Evolutionary conservation across 2,113 vertebrate species (phyloP).

Genomic region (Axis porcinus): DNA sequence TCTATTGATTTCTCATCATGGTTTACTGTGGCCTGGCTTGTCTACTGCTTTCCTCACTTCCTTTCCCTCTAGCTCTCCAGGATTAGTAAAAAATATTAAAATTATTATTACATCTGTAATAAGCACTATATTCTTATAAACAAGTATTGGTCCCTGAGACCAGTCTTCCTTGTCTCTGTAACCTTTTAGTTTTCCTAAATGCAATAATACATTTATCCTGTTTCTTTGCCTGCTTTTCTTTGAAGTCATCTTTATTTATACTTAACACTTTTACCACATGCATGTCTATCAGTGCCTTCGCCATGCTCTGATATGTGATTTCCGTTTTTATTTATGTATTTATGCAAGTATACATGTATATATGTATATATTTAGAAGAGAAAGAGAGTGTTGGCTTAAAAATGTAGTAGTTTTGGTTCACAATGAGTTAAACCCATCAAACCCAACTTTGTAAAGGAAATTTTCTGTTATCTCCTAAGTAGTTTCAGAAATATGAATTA

Average conservation of each 20-base stretch:
- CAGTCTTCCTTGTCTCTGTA: not conserved
- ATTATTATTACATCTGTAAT: not conserved
- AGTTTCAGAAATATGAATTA: conserved; percentile 5
- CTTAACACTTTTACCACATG: not conserved
- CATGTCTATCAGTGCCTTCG: not conserved
- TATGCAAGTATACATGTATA: not conserved
- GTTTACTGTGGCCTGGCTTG: not conserved
- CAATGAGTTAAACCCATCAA: not conserved
- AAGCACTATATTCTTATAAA: not conserved
- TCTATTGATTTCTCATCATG: not conserved
- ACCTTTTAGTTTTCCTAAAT: not conserved
- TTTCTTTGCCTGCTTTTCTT: not conserved
- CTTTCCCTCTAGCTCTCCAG: not conserved
- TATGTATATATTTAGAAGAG: not conserved
- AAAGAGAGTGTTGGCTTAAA: not conserved
- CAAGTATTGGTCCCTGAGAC: not conserved
- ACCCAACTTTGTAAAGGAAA: not conserved
- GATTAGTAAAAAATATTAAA: not conserved
- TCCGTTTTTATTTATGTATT: not conserved
- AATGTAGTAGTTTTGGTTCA: not conserved
- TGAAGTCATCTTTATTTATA: not conserved
- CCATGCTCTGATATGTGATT: not conserved
- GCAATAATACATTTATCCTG: not conserved
- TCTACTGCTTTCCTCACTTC: not conserved
- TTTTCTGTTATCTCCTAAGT: not conserved